Conservation (phyloP, 2,113 vertebrate species). For the Pimephales promelas region DNA sequence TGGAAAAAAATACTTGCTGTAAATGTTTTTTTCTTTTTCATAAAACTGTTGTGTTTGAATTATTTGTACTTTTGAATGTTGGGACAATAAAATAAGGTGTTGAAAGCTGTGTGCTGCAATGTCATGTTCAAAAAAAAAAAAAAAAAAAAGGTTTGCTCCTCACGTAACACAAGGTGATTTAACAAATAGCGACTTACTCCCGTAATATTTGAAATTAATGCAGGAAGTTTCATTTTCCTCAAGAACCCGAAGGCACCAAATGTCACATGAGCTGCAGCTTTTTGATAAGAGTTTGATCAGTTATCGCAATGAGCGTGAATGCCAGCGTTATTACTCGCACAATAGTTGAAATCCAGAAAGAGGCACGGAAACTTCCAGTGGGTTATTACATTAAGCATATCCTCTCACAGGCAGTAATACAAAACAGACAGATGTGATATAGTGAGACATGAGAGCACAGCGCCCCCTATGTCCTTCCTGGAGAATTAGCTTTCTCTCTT, state of each 20-base stretch:
- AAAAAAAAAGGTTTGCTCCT: background rate
- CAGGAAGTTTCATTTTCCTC: slow-evolving; percentile 18
- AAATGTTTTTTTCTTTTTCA: slow-evolving; percentile 87
- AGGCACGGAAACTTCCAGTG: slow-evolving; percentile 29
- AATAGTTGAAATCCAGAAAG: slow-evolving; percentile 44
- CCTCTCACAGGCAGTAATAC: slow-evolving; percentile 37
- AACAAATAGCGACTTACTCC: background rate
- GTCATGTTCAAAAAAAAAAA: background rate
- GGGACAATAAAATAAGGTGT: slow-evolving; percentile 99
- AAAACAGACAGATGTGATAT: slow-evolving; percentile 26
- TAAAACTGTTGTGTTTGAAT: slow-evolving; percentile 99
- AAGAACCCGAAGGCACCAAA: slow-evolving; percentile 29
- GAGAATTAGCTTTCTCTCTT: slow-evolving; percentile 40
- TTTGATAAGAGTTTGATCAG: slow-evolving; percentile 47
- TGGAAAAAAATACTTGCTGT: slow-evolving; percentile 81
- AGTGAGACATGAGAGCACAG: slow-evolving; percentile 59
- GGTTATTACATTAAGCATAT: slow-evolving; percentile 40
- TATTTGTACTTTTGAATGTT: slow-evolving; percentile 99
- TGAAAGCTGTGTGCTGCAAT: slow-evolving; percentile 72
- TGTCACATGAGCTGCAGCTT: slow-evolving; percentile 50
- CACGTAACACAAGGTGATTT: background rate
- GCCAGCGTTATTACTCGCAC: slow-evolving; percentile 45
- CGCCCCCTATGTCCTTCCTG: slow-evolving; percentile 61
- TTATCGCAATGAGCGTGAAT: slow-evolving; percentile 50
- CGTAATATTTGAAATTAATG: slow-evolving; percentile 19